phyloP scores from a whole-genome alignment of 2,888 invertebrate species.

The Apotomis turbidana region DNA sequence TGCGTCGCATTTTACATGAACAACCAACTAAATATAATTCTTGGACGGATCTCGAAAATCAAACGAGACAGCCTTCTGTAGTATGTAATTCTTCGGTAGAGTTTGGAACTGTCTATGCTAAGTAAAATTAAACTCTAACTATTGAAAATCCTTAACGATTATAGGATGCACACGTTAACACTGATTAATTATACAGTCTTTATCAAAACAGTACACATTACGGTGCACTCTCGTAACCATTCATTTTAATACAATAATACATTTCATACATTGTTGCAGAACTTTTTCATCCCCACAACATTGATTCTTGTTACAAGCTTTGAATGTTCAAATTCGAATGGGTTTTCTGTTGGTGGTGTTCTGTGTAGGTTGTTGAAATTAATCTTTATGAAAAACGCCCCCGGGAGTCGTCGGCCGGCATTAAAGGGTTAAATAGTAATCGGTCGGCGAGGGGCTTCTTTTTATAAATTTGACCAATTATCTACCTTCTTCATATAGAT shows the following conservation, averaged over 20 bases:
- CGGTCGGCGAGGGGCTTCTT: neutral
- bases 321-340: neutral
- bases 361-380: conserved; percentile 20
- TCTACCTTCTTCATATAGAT: neutral
- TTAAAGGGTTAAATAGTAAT: conserved; percentile 37
- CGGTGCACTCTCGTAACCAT: conserved; percentile 22
- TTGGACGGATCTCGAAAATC: too few relatives aligned
- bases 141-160: too few relatives aligned
- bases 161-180: neutral
- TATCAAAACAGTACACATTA: conserved; percentile 33
- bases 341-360: neutral
- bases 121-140: too few relatives aligned
- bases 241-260: conserved; percentile 21
- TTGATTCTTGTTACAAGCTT: neutral
- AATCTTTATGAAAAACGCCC: conserved; percentile 39
- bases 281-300: neutral
- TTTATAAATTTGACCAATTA: conserved; percentile 16
- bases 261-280: conserved; percentile 33
- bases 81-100: too few relatives aligned
- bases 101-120: too few relatives aligned
- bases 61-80: too few relatives aligned
- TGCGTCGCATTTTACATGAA: too few relatives aligned
- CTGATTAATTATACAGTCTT: conserved; percentile 21
- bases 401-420: conserved; percentile 19
- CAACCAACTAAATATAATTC: too few relatives aligned